Percentiles rank a stretch among this genome's conserved stretches.
Evolutionary conservation across 53 echinoderm and acorn worm genomes (phyloP).

Genomic region (Patiria pectinifera): DNA sequence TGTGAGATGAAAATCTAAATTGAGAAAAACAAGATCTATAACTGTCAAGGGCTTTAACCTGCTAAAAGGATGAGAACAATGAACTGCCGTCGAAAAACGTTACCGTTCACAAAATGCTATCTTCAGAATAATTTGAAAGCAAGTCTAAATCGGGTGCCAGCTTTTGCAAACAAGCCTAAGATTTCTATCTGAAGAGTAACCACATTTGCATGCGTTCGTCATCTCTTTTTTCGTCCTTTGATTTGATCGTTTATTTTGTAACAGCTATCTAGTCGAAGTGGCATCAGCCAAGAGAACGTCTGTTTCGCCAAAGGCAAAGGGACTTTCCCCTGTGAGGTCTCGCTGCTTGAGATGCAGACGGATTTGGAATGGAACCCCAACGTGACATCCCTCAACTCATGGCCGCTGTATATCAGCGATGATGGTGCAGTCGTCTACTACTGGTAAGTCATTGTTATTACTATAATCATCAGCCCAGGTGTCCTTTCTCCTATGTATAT

Average conservation of each 20-base stretch:
- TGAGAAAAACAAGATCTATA: too few species aligned
- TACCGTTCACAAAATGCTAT: too few species aligned
- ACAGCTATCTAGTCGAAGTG: constrained; percentile 83
- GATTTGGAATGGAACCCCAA: constrained; percentile 99
- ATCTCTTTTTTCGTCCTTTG: neutral
- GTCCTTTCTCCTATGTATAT: too few species aligned
- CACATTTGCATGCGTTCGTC: neutral
- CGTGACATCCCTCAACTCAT: constrained; percentile 83
- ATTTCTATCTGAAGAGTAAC: neutral
- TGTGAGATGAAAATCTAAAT: too few species aligned
- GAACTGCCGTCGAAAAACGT: too few species aligned
- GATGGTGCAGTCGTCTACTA: constrained; percentile 98
- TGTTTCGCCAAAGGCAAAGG: constrained; percentile 96
- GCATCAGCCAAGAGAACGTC: constrained; percentile 70
- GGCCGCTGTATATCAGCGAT: constrained; percentile 97
- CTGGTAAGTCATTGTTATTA: constrained; percentile 67
- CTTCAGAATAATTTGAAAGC: too few species aligned
- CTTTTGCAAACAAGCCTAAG: too few species aligned
- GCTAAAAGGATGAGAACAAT: too few species aligned
- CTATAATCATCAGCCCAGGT: too few species aligned
- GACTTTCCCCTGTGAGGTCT: constrained; percentile 94
- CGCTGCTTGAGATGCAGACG: constrained; percentile 86
- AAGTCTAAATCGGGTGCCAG: too few species aligned
- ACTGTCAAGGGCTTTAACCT: too few species aligned
- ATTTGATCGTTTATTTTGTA: neutral